Evolutionary conservation across 2,888 invertebrate genomes (phyloP).

Genomic region (Trichogramma evanescens): DNA sequence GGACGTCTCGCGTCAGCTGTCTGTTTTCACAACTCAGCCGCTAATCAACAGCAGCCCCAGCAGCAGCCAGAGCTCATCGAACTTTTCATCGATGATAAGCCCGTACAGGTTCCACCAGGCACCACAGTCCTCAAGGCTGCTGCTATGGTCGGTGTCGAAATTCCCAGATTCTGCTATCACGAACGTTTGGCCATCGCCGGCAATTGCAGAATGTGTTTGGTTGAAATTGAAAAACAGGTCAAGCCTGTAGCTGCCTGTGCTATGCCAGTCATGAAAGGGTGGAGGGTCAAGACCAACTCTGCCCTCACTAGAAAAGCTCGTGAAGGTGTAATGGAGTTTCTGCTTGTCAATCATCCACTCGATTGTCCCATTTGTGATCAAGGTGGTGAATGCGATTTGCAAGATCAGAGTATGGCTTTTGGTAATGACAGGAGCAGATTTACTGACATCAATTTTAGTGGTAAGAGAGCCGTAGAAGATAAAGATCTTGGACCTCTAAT

Average conservation of each 20-base stretch:
- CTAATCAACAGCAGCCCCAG: conserved; percentile 43
- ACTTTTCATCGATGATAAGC: conserved; percentile 95
- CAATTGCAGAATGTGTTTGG: conserved; percentile 98
- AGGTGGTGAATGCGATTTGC: conserved; percentile 86
- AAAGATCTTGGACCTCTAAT: conserved; percentile 97
- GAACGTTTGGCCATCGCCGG: conserved; percentile 97
- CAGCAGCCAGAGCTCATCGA: conserved; percentile 71
- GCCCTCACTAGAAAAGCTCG: conserved; percentile 71
- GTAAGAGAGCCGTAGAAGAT: conserved; percentile 97
- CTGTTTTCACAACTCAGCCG: conserved; percentile 34
- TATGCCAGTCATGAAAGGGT: conserved; percentile 99
- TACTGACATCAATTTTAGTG: conserved; percentile 82
- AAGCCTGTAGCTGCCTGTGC: conserved; percentile 99
- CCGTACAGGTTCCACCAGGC: conserved; percentile 88
- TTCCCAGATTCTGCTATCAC: conserved; percentile 98
- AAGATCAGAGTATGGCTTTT: conserved; percentile 99
- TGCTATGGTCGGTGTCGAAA: conserved; percentile 90
- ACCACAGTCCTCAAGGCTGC: conserved; percentile 98
- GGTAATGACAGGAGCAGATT: conserved; percentile 92
- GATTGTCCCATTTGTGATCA: conserved; percentile 99
- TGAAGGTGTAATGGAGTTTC: conserved; percentile 96
- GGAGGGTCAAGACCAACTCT: conserved; percentile 96
- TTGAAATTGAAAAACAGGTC: conserved; percentile 97
- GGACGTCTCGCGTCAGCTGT: conserved; percentile 48
- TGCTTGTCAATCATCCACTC: conserved; percentile 95